phyloP scores from a whole-genome alignment of 2,797 vertebrate species.

The Streptopelia turtur region DNA sequence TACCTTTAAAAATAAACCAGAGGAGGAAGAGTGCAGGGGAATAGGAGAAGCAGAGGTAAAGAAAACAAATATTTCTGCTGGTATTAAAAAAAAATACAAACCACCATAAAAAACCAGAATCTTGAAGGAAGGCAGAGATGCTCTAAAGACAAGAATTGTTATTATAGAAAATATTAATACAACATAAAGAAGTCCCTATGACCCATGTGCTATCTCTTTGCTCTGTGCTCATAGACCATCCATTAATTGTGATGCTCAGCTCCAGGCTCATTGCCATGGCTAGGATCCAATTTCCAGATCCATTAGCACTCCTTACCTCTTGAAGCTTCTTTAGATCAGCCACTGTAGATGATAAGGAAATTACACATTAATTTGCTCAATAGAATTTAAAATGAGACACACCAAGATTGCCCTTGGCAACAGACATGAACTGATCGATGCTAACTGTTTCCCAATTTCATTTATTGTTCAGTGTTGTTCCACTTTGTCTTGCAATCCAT shows the following conservation, averaged over 20 bases:
- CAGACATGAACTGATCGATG: constrained; percentile 38
- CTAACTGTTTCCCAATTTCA: constrained; percentile 50
- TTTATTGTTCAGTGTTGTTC: constrained; percentile 32
- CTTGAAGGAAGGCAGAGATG: background rate
- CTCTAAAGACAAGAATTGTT: background rate
- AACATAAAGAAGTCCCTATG: background rate
- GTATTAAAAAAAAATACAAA: background rate
- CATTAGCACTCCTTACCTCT: constrained; percentile 46
- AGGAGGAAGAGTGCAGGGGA: background rate
- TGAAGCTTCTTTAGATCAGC: constrained; percentile 51
- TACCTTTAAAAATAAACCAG: background rate
- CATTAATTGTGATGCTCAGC: background rate
- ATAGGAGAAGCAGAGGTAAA: background rate
- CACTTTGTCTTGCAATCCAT: constrained; percentile 2
- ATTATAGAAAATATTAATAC: background rate
- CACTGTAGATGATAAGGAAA: constrained; percentile 51
- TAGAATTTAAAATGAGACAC: constrained; percentile 43
- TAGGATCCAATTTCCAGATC: constrained; percentile 44
- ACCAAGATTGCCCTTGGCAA: constrained; percentile 51
- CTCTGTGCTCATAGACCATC: background rate
- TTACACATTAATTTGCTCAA: constrained; percentile 51
- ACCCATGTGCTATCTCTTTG: background rate
- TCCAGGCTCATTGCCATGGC: constrained; percentile 30
- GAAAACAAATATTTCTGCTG: background rate
- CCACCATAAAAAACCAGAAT: background rate